Evolutionary conservation across 2,797 vertebrate species (phyloP), one percentile per base, ranked within the genome.

Genomic region (Danio tinwini): DNA sequence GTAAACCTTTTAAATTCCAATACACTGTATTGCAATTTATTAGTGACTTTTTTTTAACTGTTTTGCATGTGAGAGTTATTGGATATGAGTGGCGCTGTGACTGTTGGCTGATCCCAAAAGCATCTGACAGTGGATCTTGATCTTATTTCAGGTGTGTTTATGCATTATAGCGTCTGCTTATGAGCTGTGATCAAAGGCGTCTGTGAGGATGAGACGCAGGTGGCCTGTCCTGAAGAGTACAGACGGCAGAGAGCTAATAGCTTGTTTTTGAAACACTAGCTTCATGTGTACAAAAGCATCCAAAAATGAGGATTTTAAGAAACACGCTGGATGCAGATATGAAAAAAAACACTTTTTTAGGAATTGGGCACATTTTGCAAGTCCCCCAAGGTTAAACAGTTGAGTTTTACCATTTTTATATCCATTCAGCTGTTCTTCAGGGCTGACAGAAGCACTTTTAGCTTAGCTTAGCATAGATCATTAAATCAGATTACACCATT

Each of bases 211-310:
- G 52, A 58, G 16, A 58, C 21, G 58, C 42, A 77, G 21, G 63
- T 58, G 42, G 11, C 42, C 52, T 8, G 14, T 6, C 0, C 42
- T 49, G 52, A 77, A 29, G 42, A 39, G 52, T 39, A 29, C 68
- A 37, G 74, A 58, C 4, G 53, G 59, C 21, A 58, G 29, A 68
- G 49, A 77, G 75, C 42, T 63, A 77, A 63, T 71, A 71, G 58
- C 13, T 9, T 73, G 68, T 72, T 73, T 80, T 70, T 63, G 58
- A 53, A 80, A 80, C 44, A 47, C 74, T 76, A 76, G 39, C 74
- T 65, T 10, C 9, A 6, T 67, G 11, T 55, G n/a, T 52, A 68
- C 39, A 17, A 55, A 55, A 59, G 52, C 64, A 37, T 58, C n/a
- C 8, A 37, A 47, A 67, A 44, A 19, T 65, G 14, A 76, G 62